Conservation (phyloP, 2,113 vertebrate genomes). For the Sinocyclocheilus rhinocerous region DNA sequence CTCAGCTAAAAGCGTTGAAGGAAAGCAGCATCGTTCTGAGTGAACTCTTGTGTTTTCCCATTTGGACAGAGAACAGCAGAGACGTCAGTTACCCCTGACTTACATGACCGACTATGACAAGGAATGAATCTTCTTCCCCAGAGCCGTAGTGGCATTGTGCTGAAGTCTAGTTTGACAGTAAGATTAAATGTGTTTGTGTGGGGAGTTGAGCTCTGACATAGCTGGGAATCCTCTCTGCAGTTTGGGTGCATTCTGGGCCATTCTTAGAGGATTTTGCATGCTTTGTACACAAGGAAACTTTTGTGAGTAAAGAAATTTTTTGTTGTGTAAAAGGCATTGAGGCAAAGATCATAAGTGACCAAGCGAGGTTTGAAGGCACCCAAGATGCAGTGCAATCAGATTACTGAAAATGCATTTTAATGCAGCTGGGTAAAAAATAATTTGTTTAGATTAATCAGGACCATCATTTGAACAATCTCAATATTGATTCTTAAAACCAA, state of each 20-base stretch:
- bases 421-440: neutral
- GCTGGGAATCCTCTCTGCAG: constrained; percentile 39
- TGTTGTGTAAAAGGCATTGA: neutral
- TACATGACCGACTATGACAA: constrained; percentile 56
- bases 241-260: constrained; percentile 19
- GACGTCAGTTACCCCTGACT: constrained; percentile 51
- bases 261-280: neutral
- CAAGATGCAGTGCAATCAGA: neutral
- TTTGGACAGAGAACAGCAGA: constrained; percentile 41
- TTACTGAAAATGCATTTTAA: neutral
- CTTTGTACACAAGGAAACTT: neutral
- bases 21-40: constrained; percentile 53
- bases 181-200: constrained; percentile 48
- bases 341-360: constrained; percentile 9
- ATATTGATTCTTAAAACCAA: neutral
- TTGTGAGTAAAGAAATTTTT: neutral
- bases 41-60: constrained; percentile 37
- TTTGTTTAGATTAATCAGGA: neutral
- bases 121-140: constrained; percentile 47
- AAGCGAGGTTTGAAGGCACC: neutral
- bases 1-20: constrained; percentile 36
- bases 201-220: constrained; percentile 43
- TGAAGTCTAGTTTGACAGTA: constrained; percentile 46
- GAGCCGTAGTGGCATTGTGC: constrained; percentile 27
- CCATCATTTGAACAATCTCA: neutral